Base-by-base conservation (phyloP, 1,140 invertebrate genomes). In the Luehdorfia chinensis region DNA sequence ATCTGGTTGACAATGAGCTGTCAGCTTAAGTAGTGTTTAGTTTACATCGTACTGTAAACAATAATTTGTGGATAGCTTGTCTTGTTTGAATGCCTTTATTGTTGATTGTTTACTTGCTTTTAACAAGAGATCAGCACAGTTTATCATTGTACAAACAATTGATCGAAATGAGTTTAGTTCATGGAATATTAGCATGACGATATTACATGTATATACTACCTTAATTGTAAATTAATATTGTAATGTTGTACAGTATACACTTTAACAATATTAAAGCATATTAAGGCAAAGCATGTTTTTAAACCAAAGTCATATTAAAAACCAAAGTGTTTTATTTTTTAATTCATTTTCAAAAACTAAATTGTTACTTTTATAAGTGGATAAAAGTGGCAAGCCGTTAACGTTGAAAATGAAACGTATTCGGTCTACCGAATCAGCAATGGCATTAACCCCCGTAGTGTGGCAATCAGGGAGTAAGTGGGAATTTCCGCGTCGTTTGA, bases 381-480 rank as follows among this genome's bases (percentile, higher is more conserved):
- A 9, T 41, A 46, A 55, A 60, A 64, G 58, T 52, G 59, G 62
- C 53, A 54, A 64, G 56, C 53, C 49, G 57, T 65, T 59, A 67
- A 59, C 43, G 59, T 48, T 59, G 59, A 66, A 63, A 76, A 76
- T 66, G 66, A 75, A 76, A 72, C 71, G 69, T 77, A 79, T 77
- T 79, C 69, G 71, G 70, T 68, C 67, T 78, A 76, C 66, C 75
- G 68, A 78, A 83, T 81, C 75, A 79, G 77, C 80, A 79, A 79
- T 77, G 75, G 75, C 80, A 84, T 84, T 81, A 84, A 72, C 74
- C 75, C 69, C 62, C 74, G 70, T 84, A 84, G 77, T 84, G 80
- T 81, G 75, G 77, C 80, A 84, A 84, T 84, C 80, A 84, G 77
- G 63, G 75, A 81, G 70, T 79, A 84, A 84, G 80, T 84, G 77